These are phyloP conservation scores for Acanthornis magna DNA, from an alignment of 2,797 vertebrate genomes.

Conservation along the genomic window DNA sequence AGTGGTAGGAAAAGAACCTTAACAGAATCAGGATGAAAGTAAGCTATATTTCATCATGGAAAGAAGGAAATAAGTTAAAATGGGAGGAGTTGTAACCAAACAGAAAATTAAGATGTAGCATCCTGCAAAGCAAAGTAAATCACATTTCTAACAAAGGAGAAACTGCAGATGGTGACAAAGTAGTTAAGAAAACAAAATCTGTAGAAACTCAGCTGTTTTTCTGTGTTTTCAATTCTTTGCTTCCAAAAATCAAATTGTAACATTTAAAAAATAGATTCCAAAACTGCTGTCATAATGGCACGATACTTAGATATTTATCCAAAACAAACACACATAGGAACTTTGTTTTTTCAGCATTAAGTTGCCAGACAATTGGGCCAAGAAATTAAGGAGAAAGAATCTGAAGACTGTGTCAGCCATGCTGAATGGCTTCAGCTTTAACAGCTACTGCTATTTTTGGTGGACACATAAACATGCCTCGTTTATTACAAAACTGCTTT, in stretches of 20 bases:
- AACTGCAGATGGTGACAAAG: conserved; percentile 14
- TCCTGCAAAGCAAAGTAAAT: neutral
- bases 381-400: conserved; percentile 71
- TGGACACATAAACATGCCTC: conserved; percentile 46
- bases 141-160: neutral
- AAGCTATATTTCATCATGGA: neutral
- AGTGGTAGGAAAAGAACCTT: neutral
- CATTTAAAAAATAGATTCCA: conserved; percentile 47
- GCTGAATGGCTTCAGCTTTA: conserved; percentile 44
- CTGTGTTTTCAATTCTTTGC: conserved; percentile 34
- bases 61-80: neutral
- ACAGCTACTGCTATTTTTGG: conserved; percentile 64
- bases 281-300: conserved; percentile 42
- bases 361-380: conserved; percentile 62
- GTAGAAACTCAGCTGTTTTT: conserved; percentile 14
- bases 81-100: neutral
- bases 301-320: conserved; percentile 30
- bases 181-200: conserved; percentile 61
- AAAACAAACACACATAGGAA: conserved; percentile 74
- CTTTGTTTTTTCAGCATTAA: conserved; percentile 56
- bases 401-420: conserved; percentile 55
- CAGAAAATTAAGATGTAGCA: conserved; percentile 17
- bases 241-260: conserved; percentile 67
- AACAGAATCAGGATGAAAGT: neutral
- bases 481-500: conserved; percentile 52